Evolutionary conservation across 2,888 invertebrate species (phyloP).

Genomic region (Drosophila mulleri): DNA sequence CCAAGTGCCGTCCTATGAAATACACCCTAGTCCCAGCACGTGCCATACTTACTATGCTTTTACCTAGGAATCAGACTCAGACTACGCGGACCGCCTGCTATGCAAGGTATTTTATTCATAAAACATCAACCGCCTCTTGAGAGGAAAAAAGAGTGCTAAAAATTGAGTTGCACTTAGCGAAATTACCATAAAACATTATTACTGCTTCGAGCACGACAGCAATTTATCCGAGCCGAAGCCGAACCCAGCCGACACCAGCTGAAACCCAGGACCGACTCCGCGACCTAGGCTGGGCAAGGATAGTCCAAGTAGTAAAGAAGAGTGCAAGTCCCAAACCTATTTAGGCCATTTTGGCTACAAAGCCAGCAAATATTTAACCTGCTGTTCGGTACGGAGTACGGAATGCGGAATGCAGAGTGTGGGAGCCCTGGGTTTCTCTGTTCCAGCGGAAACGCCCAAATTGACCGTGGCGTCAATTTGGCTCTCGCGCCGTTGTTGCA

Average conservation of each 20-base stretch:
- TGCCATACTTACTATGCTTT: slow-evolving; percentile 1
- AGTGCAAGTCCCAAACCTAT: slow-evolving; percentile 50
- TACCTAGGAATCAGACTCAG: background rate
- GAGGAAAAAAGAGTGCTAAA: slow-evolving; percentile 36
- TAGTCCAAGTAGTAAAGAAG: background rate
- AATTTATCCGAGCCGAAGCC: slow-evolving; percentile 21
- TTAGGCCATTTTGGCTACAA: slow-evolving; percentile 36
- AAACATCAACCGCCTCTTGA: slow-evolving; percentile 50
- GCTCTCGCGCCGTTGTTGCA: slow-evolving; percentile 38
- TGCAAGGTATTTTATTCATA: slow-evolving; percentile 69
- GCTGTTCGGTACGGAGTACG: background rate
- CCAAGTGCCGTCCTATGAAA: slow-evolving; percentile 7
- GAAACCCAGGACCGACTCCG: slow-evolving; percentile 1
- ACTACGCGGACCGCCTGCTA: slow-evolving; percentile 26
- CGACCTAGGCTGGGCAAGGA: slow-evolving; percentile 8
- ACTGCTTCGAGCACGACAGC: slow-evolving; percentile 34
- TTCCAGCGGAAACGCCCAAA: slow-evolving; percentile 75
- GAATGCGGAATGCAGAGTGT: background rate
- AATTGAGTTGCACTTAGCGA: slow-evolving; percentile 68
- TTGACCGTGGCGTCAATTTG: slow-evolving; percentile 79
- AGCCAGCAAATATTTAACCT: slow-evolving; percentile 20
- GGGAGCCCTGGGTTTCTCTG: slow-evolving; percentile 40
- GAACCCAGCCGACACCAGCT: slow-evolving; percentile 1
- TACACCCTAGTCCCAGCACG: slow-evolving; percentile 4
- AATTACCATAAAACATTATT: slow-evolving; percentile 76